Base-by-base conservation (phyloP, 1,140 invertebrate genomes). In the Scaptomyza hsui region DNA sequence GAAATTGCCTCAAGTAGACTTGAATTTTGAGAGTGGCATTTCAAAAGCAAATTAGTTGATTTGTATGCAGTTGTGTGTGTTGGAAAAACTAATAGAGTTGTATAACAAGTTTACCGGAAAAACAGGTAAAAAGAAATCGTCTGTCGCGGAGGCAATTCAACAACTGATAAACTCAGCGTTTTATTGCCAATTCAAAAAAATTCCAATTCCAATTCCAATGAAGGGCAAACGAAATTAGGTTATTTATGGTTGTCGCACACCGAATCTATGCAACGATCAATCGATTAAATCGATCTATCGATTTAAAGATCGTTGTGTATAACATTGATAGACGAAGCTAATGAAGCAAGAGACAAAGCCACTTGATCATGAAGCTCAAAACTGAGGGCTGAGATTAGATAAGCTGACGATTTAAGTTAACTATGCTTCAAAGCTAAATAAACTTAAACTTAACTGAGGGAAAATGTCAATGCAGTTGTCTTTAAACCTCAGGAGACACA, bases 141-240 rank as follows among this genome's bases (percentile, higher is more conserved):
- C 37, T 44, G 15, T 18, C 26, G 16, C 13, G 39, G 39, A 19
- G 49, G 24, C 68, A 56, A 63, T 63, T 86, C 72, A 62, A 61
- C 80, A 86, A 78, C 81, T 85, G 80, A 85, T 85, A 85, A 85
- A 86, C 77, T 85, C 55, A 12, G 41, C 68, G 42, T 74, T 85
- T 85, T 85, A 85, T 85, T 73, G 81, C 81, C 80, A 86, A 85
- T 86, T 82, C 75, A 74, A 64, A 80, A n/a, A n/a, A n/a, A n/a
- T n/a, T 79, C 75, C 71, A 67, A 81, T 77, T 48, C 61, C 67
- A 75, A 77, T 74, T 39, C 60, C 60, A 65, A 65, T 59, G 68
- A 78, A 52, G 60, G 56, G 56, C 41, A 59, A 55, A 42, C 29
- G 51, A 41, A 49, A 35, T 59, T 51, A 52, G 37, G 19, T 63